Conservation (phyloP, 2,797 vertebrate species). For the Artibeus lituratus region DNA sequence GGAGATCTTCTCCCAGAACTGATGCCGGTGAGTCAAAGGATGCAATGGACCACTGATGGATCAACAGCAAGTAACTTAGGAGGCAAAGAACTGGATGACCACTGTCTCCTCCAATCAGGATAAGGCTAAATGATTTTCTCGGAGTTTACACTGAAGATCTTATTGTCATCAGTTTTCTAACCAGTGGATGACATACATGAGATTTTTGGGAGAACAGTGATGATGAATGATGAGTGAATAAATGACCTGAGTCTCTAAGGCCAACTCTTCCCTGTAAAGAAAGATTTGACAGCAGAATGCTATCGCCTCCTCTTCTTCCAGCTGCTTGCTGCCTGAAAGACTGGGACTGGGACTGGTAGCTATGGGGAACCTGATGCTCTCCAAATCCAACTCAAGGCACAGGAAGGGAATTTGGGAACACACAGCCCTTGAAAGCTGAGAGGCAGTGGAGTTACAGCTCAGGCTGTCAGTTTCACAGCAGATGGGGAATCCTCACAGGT, state of each 20-base stretch:
- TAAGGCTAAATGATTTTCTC: neutral
- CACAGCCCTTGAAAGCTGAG: neutral
- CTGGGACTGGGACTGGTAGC: neutral
- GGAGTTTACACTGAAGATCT: neutral
- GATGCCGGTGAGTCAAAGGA: neutral
- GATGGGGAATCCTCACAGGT: neutral
- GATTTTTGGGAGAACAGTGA: neutral
- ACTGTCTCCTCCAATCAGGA: neutral
- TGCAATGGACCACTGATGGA: neutral
- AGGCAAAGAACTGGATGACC: neutral
- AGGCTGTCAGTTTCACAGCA: neutral
- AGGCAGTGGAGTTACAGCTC: fast-evolving
- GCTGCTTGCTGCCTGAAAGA: neutral
- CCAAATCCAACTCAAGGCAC: neutral
- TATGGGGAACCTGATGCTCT: neutral
- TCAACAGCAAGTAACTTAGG: neutral
- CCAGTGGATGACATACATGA: neutral
- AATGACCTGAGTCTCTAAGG: neutral
- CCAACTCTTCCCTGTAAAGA: neutral
- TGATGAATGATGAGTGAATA: neutral
- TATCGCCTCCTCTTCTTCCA: neutral
- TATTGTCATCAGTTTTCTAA: neutral
- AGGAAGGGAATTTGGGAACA: neutral
- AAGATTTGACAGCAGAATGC: neutral
- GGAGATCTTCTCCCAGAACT: neutral